A percentile compares a stretch with the other conserved stretches of the same genome.
phyloP scores from a whole-genome alignment of 2,113 vertebrate species.

The Martes martes region DNA sequence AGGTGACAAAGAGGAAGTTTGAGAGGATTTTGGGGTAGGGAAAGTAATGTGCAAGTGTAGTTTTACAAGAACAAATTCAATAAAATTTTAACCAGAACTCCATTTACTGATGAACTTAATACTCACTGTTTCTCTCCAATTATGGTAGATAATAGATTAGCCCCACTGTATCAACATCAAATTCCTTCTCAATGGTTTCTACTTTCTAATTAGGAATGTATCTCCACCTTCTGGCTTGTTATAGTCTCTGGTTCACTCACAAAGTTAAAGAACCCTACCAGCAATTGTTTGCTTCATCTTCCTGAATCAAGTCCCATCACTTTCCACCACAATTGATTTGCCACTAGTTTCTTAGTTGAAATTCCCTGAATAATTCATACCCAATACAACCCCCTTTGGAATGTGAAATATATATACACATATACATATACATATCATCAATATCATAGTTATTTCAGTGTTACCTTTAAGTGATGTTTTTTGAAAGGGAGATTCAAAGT shows the following conservation, averaged over 20 bases:
- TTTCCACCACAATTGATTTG: background rate
- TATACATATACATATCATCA: background rate
- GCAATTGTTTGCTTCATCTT: background rate
- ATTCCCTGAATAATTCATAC: background rate
- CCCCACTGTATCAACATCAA: background rate
- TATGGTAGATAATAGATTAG: background rate
- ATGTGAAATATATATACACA: background rate
- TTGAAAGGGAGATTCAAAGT: background rate
- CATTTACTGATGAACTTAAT: background rate
- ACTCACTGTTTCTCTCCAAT: background rate
- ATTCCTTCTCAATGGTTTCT: background rate
- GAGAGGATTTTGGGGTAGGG: background rate
- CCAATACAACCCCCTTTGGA: background rate
- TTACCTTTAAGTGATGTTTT: background rate
- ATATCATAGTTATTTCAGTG: background rate
- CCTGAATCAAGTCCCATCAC: background rate
- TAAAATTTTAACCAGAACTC: background rate
- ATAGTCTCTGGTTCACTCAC: background rate
- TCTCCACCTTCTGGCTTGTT: background rate
- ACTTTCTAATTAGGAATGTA: background rate
- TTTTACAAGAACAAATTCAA: background rate
- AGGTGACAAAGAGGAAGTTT: background rate
- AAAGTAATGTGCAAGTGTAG: background rate
- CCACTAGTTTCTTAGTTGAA: background rate
- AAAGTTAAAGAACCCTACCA: background rate